These are phyloP conservation scores for Scaptomyza reducta DNA, from an alignment of 2,888 invertebrate species.

Conservation along the genomic window DNA sequence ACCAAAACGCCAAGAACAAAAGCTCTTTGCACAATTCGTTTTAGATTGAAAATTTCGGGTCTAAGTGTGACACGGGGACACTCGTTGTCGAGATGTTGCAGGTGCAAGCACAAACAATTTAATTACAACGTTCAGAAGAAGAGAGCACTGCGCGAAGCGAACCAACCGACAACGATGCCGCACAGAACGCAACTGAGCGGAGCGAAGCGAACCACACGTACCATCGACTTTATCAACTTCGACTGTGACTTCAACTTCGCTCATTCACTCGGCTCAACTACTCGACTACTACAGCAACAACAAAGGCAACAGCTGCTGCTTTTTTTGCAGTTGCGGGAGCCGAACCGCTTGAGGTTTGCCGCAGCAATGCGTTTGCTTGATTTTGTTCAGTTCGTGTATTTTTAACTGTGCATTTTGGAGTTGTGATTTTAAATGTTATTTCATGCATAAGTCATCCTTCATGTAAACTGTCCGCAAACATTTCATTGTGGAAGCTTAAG, in stretches of 20 bases:
- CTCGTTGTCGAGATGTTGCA: slow-evolving; percentile 1
- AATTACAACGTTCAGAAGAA: slow-evolving; percentile 4
- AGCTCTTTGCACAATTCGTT: slow-evolving; percentile 6
- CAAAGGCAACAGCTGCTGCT: slow-evolving; percentile 25
- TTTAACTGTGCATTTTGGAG: slow-evolving; percentile 20
- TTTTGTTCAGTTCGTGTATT: slow-evolving; percentile 14
- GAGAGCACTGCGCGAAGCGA: slow-evolving; percentile 2
- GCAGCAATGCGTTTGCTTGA: slow-evolving; percentile 19
- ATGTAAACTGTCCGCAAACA: neutral
- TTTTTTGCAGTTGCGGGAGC: slow-evolving; percentile 11
- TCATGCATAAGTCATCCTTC: neutral
- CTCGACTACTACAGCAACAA: slow-evolving; percentile 8
- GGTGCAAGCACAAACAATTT: slow-evolving; percentile 12
- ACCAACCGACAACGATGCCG: slow-evolving; percentile 45
- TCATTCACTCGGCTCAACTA: slow-evolving; percentile 40
- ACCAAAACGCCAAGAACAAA: slow-evolving; percentile 12
- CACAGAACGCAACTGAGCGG: slow-evolving; percentile 59
- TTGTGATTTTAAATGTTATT: slow-evolving; percentile 10
- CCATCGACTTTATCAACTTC: slow-evolving; percentile 40
- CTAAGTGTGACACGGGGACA: slow-evolving; percentile 6
- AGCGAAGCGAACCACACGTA: slow-evolving; percentile 22
- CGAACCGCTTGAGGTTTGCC: slow-evolving; percentile 16
- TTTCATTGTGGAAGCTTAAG: neutral
- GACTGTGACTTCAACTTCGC: slow-evolving; percentile 39
- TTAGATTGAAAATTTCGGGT: slow-evolving; percentile 14